Evolutionary conservation across 2,888 invertebrate genomes (phyloP), one percentile per base, ranked within the genome.

Genomic region (Trachelus stipa): DNA sequence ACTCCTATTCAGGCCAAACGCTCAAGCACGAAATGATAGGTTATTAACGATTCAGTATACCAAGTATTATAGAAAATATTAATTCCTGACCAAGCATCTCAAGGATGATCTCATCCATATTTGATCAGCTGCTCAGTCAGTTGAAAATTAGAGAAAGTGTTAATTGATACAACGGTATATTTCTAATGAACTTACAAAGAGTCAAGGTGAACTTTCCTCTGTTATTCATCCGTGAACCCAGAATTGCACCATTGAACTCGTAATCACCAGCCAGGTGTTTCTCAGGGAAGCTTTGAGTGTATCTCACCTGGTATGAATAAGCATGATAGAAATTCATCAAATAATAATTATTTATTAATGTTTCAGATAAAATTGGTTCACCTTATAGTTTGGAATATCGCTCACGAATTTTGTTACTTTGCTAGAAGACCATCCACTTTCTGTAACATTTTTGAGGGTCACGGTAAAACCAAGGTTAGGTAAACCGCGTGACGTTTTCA

Each of bases 231-330:
- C 93, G 93, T 0, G 93, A 92, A 0, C 96, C 95, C 79, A 96
- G 92, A 15, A 94, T 90, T 79, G 92, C 93, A 1, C 94, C 96
- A 84, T 92, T 92, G 81, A 95, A 93, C 81, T 95, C 95, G 85
- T 95, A 95, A 77, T 92, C 93, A 1, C 97, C 97, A 77, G 93
- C 92, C 1, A 97, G 92, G 87, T 93, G 94, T 87, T 97, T 97
- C 85, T 96, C 96, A 0, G 97, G 97, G 89, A 97, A 97, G 89
- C 95, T 95, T 91, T 97, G 97, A 0, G 96, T 95, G 87, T 96
- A 96, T 79, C 95, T 93, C 4, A 97, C 88, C 91, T 91, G 79
- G 78, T 83, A 82, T 9, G 4, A 6, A 40, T 40, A 23, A 40
- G 23, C 23, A 6, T 23, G 0, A 40, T 15, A 40, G 1, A 23